Conservation (phyloP, 1,140 invertebrate species). For the Euglossa dilemma region DNA sequence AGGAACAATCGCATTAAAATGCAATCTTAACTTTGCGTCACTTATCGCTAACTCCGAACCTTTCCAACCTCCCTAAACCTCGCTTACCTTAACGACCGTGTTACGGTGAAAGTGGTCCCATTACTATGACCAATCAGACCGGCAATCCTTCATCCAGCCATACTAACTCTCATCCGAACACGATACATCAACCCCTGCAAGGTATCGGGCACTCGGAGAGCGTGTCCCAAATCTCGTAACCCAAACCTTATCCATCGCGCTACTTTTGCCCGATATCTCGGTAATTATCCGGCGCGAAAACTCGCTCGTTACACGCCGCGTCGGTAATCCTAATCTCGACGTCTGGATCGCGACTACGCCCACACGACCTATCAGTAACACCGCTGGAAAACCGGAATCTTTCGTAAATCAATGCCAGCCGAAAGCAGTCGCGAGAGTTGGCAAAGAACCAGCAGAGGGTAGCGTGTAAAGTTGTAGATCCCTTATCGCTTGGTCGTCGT, state of each 20-base stretch:
- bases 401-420: constrained; percentile 26
- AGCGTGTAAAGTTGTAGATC: background rate
- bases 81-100: too few relatives aligned
- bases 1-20: too few relatives aligned
- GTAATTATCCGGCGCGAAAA: constrained; percentile 43
- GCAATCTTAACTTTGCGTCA: too few relatives aligned
- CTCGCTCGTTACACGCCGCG: constrained; percentile 25
- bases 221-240: background rate
- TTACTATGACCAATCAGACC: too few relatives aligned
- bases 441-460: background rate
- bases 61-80: too few relatives aligned
- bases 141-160: too few relatives aligned
- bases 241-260: constrained; percentile 29
- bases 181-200: background rate
- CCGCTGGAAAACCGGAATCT: constrained; percentile 19
- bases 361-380: background rate
- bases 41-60: too few relatives aligned
- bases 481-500: too few relatives aligned
- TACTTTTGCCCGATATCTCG: constrained; percentile 29
- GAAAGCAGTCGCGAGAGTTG: background rate
- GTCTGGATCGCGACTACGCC: constrained; percentile 31
- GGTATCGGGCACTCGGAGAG: background rate
- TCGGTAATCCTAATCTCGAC: constrained; percentile 31
- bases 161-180: background rate
- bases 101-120: too few relatives aligned